Evolutionary conservation across 2,797 vertebrate species (phyloP).

Genomic region (Sternotherus odoratus): DNA sequence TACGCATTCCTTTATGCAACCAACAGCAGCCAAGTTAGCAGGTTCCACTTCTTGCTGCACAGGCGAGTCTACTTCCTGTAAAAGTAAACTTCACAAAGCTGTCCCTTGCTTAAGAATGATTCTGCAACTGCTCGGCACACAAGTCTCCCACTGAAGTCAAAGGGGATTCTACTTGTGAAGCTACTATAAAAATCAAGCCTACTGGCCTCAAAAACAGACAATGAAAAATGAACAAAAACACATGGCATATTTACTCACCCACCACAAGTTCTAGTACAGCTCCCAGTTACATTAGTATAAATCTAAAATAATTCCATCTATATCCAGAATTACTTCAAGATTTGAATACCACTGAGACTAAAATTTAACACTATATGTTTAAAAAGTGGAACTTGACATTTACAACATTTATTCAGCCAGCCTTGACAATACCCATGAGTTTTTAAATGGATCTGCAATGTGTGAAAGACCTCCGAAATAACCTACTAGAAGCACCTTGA

Average conservation of each 20-base stretch:
- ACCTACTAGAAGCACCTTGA: background rate
- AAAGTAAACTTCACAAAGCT: background rate
- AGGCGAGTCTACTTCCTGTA: background rate
- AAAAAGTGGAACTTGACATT: background rate
- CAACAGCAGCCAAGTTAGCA: accelerated
- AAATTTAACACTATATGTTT: background rate
- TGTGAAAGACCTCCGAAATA: background rate
- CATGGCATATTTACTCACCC: accelerated
- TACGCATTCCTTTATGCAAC: background rate
- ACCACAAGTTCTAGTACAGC: background rate
- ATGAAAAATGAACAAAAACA: background rate
- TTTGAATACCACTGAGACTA: background rate
- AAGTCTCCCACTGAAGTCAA: background rate
- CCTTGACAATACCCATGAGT: background rate
- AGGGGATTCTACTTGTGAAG: accelerated
- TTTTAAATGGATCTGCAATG: background rate
- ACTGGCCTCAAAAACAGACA: background rate
- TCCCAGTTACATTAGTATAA: background rate
- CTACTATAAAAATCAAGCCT: background rate
- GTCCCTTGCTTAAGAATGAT: slow-evolving; percentile 16
- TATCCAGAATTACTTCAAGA: background rate
- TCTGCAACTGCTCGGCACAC: background rate
- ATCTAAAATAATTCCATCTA: background rate
- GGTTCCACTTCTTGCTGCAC: background rate
- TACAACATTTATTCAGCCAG: background rate